These are phyloP conservation scores for Cyaniris semiargus DNA, from an alignment of 2,888 invertebrate species.

Conservation along the genomic window DNA sequence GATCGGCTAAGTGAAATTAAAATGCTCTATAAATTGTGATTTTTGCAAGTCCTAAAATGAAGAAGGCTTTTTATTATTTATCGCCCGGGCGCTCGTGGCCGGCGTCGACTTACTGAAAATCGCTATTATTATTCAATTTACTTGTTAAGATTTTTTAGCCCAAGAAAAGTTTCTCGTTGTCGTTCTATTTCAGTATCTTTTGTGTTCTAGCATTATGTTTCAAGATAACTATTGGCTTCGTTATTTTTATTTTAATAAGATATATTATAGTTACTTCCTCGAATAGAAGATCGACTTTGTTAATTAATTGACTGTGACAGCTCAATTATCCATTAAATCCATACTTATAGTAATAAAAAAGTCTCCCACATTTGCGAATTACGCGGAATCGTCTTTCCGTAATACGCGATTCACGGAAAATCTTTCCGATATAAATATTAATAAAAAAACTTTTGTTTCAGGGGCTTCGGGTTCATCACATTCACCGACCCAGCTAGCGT, in stretches of 20 bases:
- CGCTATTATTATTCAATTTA: constrained; percentile 77
- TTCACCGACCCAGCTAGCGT: constrained; percentile 99
- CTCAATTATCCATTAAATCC: too few relatives aligned
- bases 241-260: background rate
- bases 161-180: constrained; percentile 44
- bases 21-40: constrained; percentile 81
- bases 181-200: constrained; percentile 34
- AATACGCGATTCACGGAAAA: constrained; percentile 10
- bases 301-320: background rate
- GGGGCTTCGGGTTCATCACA: constrained; percentile 99
- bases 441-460: constrained; percentile 72
- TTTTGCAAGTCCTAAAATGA: constrained; percentile 81
- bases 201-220: background rate
- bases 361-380: background rate
- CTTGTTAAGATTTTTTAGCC: constrained; percentile 70
- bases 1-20: constrained; percentile 81
- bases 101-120: constrained; percentile 72
- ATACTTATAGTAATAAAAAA: background rate
- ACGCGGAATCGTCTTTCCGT: background rate
- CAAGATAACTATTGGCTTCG: background rate
- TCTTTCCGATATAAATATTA: constrained; percentile 30
- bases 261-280: too few relatives aligned
- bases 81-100: constrained; percentile 68
- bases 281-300: too few relatives aligned
- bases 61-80: constrained; percentile 81